phyloP scores from a whole-genome alignment of 2,888 invertebrate genomes.

The Limnephilus auricula region DNA sequence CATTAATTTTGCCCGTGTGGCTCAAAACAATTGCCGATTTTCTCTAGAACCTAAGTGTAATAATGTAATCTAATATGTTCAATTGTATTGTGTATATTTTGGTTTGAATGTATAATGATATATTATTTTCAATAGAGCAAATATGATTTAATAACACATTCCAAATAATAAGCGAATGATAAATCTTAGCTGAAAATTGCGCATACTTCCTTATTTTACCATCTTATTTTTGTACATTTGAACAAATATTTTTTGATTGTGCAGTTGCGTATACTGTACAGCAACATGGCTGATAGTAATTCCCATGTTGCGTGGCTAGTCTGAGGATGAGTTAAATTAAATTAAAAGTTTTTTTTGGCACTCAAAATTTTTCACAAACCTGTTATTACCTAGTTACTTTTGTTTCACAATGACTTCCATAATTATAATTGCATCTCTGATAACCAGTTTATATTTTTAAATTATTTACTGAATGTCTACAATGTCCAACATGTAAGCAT shows the following conservation, averaged over 20 bases:
- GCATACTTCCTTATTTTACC: neutral
- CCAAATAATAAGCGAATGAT: slow-evolving; percentile 11
- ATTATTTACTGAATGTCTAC: neutral
- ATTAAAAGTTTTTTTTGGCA: neutral
- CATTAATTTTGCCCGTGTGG: slow-evolving; percentile 10
- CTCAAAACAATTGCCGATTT: slow-evolving; percentile 6
- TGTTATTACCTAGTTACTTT: neutral
- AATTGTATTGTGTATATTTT: neutral
- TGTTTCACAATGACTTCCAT: neutral
- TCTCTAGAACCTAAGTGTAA: neutral
- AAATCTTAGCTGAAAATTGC: neutral
- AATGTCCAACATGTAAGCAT: neutral
- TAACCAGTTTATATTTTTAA: neutral
- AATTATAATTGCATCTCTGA: neutral
- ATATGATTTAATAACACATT: slow-evolving; percentile 7
- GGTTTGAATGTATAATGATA: neutral
- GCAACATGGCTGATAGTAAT: neutral
- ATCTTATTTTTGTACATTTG: neutral
- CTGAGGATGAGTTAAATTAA: neutral
- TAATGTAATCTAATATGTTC: neutral
- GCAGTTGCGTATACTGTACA: neutral
- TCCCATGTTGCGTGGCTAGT: neutral
- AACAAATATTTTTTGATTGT: neutral
- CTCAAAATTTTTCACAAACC: neutral
- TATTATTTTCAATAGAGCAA: slow-evolving; percentile 9